Conservation (phyloP, 2,797 vertebrate species). For the Distichodus sexfasciatus region DNA sequence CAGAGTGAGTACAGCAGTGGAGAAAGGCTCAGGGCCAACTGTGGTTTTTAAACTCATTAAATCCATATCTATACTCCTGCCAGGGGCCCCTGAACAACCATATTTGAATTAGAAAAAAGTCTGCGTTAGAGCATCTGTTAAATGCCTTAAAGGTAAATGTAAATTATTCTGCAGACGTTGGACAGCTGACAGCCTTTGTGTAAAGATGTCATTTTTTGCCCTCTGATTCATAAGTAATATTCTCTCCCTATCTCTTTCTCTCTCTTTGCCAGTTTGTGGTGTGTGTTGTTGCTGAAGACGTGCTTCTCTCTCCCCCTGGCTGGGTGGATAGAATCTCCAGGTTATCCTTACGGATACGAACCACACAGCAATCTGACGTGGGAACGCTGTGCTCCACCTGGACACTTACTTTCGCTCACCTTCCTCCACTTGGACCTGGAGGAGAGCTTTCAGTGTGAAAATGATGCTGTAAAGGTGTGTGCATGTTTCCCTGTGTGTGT, state of each 20-base stretch:
- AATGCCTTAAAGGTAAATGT: too few relatives aligned
- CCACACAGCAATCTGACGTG: conserved; percentile 74
- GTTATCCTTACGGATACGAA: conserved; percentile 82
- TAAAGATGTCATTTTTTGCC: too few relatives aligned
- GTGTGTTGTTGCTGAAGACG: conserved; percentile 53
- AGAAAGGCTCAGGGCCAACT: too few relatives aligned
- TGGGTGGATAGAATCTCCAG: conserved; percentile 81
- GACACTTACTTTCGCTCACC: conserved; percentile 78
- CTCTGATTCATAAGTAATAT: too few relatives aligned
- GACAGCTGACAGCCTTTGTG: too few relatives aligned
- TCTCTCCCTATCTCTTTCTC: background rate
- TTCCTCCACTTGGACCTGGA: conserved; percentile 89
- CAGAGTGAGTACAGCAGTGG: too few relatives aligned
- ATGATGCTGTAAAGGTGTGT: conserved; percentile 84
- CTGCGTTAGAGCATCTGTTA: too few relatives aligned
- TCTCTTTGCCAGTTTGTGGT: conserved; percentile 43
- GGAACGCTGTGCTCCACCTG: conserved; percentile 78
- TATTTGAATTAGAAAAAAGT: too few relatives aligned
- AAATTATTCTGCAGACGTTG: too few relatives aligned
- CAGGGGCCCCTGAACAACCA: too few relatives aligned
- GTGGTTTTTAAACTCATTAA: too few relatives aligned
- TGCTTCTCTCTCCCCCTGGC: conserved; percentile 43
- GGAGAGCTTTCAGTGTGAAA: conserved; percentile 80
- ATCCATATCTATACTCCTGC: too few relatives aligned
- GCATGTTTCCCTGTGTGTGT: background rate